Evolutionary conservation across 2,888 invertebrate genomes (phyloP), one percentile per base, ranked within the genome.

Genomic region (Sarcophaga carnaria): DNA sequence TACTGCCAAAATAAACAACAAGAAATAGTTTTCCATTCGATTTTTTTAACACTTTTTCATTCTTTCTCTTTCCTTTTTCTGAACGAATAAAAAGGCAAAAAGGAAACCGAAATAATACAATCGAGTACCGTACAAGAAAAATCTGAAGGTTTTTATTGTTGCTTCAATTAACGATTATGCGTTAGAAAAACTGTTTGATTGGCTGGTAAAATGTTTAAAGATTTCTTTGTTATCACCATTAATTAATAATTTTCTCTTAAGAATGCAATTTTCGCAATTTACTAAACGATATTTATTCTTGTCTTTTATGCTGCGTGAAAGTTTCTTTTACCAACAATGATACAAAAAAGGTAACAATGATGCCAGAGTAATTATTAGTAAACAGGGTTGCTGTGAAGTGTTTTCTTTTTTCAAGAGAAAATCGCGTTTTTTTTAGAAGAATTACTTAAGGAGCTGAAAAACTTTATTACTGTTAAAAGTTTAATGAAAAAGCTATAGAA

Each of bases 251-350:
- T 72, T 67, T 60, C 59, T 49, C 20, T 14, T 74, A 67, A 60
- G 47, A 67, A 47, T 27, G 6, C 3, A 49, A 49, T 60, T 66
- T 80, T 66, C n/a, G 66, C 49, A 60, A 25, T 60, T 49, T 47
- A 80, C 45, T 70, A 4, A 27, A 45, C 20, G 20, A 17, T 27
- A 47, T 66, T 66, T 66, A n/a, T 72, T 72, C 8, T 25, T 62
- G 14, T 63, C 47, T 25, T 79, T 59, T 70, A 71, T 66, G n/a
- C 10, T 27, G 60, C 60, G 37, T 27, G 66, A 74, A 25, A 74
- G 47, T 74, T 79, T 66, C 54, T 49, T 80, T 60, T 74, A 47
- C 14, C 66, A 25, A 63, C 80, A 80, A 72, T 64, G 25, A 77
- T 22, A 62, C 62, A 11, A 62, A 62, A n/a, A 1, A 62, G 17